A percentile compares a stretch with the other conserved stretches of the same genome.
Conservation (phyloP, 2,888 invertebrate genomes). For the Cheilosia urbana region DNA sequence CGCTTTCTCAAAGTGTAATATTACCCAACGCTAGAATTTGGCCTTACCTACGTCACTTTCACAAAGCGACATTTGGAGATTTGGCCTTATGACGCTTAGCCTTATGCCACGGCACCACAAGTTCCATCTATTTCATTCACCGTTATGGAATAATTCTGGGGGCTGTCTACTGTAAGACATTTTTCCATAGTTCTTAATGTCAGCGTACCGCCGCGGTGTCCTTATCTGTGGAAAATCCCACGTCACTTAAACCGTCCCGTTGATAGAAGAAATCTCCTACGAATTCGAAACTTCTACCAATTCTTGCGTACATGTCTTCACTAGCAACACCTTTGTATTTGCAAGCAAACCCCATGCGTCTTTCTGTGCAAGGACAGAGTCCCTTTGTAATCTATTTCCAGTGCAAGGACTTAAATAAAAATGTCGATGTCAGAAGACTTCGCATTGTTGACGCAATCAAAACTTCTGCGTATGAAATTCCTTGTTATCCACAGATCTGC, state of each 20-base stretch:
- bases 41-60: no score
- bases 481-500: background rate
- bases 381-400: background rate
- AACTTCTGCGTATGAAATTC: background rate
- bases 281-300: background rate
- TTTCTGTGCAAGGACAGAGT: background rate
- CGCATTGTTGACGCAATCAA: background rate
- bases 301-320: background rate
- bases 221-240: no score
- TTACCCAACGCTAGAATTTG: no score
- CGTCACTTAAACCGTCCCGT: background rate
- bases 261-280: background rate
- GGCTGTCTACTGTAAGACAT: no score
- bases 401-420: background rate
- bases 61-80: no score
- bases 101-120: no score
- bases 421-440: background rate
- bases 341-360: background rate
- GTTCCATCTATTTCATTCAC: background rate
- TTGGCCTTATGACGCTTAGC: no score
- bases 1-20: no score
- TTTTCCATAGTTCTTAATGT: no score
- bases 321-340: background rate
- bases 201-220: no score
- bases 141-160: background rate